A percentile compares a stretch with the other conserved stretches of the same genome.
Evolutionary conservation across 30 jellyfish, hydroid and myxozoan genomes (phyloP).

Genomic region (Cassiopea andromeda): DNA sequence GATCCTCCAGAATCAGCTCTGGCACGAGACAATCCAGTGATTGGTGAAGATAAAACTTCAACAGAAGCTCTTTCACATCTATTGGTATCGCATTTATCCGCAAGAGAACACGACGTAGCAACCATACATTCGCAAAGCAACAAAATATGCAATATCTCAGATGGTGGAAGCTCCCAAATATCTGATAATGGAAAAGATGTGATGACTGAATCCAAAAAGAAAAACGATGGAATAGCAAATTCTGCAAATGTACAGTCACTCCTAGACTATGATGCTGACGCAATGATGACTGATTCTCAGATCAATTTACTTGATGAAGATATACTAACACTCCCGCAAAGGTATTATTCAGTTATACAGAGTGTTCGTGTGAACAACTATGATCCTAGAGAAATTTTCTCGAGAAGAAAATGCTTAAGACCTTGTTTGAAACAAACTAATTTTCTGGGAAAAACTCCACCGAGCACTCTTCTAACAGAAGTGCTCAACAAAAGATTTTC

Average conservation of each 20-base stretch:
- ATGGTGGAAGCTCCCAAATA: neutral
- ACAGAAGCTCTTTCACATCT: neutral
- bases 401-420: too few relatives aligned
- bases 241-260: neutral
- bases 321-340: neutral
- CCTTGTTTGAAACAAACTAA: too few relatives aligned
- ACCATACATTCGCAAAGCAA: neutral
- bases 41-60: neutral
- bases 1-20: neutral
- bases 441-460: too few relatives aligned
- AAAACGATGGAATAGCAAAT: neutral
- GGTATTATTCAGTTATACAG: neutral
- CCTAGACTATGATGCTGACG: slow-evolving; percentile 28
- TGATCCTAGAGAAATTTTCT: too few relatives aligned
- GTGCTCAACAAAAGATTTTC: too few relatives aligned
- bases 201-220: neutral
- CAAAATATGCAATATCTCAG: neutral
- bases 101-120: neutral
- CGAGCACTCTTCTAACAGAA: too few relatives aligned
- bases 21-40: neutral
- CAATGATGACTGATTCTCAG: slow-evolving; percentile 53
- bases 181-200: neutral
- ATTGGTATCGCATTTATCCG: neutral
- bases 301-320: slow-evolving; percentile 46
- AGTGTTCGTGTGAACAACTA: too few relatives aligned